A percentile compares a stretch with the other conserved stretches of the same genome.
Evolutionary conservation across 2,888 invertebrate genomes (phyloP).

Genomic region (Lobophora halterata): DNA sequence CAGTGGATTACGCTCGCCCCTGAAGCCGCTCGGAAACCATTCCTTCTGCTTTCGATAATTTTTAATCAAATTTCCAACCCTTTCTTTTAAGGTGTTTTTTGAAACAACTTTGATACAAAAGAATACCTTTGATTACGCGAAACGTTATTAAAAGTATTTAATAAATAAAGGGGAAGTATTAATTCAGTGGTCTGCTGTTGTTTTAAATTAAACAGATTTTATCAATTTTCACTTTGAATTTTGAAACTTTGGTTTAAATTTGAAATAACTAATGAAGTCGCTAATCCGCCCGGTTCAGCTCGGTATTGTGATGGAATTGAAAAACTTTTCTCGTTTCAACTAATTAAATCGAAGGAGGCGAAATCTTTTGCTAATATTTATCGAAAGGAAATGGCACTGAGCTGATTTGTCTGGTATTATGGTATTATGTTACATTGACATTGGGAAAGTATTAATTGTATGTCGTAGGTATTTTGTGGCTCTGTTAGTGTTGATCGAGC

Average conservation of each 20-base stretch:
- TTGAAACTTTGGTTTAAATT: conserved; percentile 9
- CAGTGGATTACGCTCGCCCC: conserved; percentile 54
- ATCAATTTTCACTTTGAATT: conserved; percentile 17
- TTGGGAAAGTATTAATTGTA: too few relatives aligned
- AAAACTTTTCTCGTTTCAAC: conserved; percentile 74
- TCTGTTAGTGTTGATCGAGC: too few relatives aligned
- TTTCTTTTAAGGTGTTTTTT: conserved; percentile 26
- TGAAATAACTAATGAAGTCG: conserved; percentile 16
- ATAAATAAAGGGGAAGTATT: conserved; percentile 11
- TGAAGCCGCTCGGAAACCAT: conserved; percentile 23
- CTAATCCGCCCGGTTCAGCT: conserved; percentile 18
- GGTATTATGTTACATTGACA: too few relatives aligned
- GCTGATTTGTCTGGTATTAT: too few relatives aligned
- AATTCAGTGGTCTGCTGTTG: conserved; percentile 14
- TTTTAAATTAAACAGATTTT: conserved; percentile 14
- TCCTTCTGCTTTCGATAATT: conserved; percentile 40
- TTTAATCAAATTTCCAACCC: conserved; percentile 50
- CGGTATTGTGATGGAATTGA: conserved; percentile 69
- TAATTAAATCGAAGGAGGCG: conserved; percentile 61
- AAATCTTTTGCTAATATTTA: conserved; percentile 70
- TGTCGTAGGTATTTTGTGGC: too few relatives aligned
- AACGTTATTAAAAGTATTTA: conserved; percentile 13
- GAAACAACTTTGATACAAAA: conserved; percentile 15
- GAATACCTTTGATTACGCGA: conserved; percentile 14
- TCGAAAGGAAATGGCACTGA: not conserved